Evolutionary conservation across 1,140 invertebrate genomes (phyloP).

Genomic region (Cataglyphis hispanica): DNA sequence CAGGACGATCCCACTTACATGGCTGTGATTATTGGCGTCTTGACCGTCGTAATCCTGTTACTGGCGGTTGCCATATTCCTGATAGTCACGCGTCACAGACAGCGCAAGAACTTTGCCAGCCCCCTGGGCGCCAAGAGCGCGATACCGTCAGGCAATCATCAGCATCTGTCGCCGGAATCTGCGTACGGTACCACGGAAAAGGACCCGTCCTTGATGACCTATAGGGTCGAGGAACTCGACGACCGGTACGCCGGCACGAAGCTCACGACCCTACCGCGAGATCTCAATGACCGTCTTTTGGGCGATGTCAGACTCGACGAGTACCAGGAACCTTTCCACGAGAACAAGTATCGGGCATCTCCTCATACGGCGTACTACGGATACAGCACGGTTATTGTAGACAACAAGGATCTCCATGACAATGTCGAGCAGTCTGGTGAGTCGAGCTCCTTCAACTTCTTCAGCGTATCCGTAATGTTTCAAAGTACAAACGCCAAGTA

Average conservation of each 20-base stretch:
- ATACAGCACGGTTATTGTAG: slow-evolving; percentile 87
- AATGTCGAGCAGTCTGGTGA: slow-evolving; percentile 86
- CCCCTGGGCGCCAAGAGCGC: slow-evolving; percentile 85
- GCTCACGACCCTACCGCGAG: slow-evolving; percentile 83
- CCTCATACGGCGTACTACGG: slow-evolving; percentile 87
- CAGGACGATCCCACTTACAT: slow-evolving; percentile 88
- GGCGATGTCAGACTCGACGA: slow-evolving; percentile 86
- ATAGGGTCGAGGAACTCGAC: slow-evolving; percentile 84
- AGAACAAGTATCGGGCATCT: slow-evolving; percentile 85
- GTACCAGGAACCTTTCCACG: slow-evolving; percentile 87
- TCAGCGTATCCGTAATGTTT: slow-evolving; percentile 1
- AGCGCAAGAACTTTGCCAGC: slow-evolving; percentile 87
- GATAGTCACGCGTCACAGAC: slow-evolving; percentile 88
- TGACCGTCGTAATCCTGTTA: slow-evolving; percentile 89
- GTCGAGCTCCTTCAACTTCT: slow-evolving; percentile 57
- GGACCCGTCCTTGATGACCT: slow-evolving; percentile 85
- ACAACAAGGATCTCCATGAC: slow-evolving; percentile 86
- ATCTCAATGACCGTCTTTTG: slow-evolving; percentile 85
- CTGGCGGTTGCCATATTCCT: slow-evolving; percentile 88
- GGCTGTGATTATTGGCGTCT: slow-evolving; percentile 89
- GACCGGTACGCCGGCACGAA: slow-evolving; percentile 85
- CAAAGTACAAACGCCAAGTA: slow-evolving; percentile 10
- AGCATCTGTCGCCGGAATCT: slow-evolving; percentile 84
- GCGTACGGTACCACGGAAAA: slow-evolving; percentile 85
- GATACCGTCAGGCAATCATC: slow-evolving; percentile 83